A percentile compares a stretch with the other conserved stretches of the same genome.
Conservation (phyloP, 2,888 invertebrate species). For the Yponomeuta sedellus region DNA sequence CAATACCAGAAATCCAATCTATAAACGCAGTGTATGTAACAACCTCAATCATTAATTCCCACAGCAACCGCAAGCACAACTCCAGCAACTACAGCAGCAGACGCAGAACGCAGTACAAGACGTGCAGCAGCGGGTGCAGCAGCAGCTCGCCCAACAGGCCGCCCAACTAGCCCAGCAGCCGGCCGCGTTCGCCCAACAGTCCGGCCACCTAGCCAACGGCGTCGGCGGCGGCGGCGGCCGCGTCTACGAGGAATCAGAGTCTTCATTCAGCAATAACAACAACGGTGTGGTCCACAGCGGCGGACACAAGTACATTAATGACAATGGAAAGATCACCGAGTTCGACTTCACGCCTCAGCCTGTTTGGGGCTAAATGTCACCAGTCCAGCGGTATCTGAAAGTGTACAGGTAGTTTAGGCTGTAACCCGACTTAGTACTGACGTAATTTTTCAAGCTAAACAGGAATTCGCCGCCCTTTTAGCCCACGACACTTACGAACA, state of each 20-base stretch:
- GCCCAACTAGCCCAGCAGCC: not conserved
- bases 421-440: no score
- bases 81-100: slow-evolving; percentile 1
- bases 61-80: not conserved
- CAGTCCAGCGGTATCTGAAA: not conserved
- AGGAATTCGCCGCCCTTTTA: no score
- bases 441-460: no score
- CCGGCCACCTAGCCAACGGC: not conserved
- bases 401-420: no score
- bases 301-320: slow-evolving; percentile 81
- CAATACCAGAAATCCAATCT: no score
- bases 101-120: not conserved
- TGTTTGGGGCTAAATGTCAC: not conserved
- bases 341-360: slow-evolving; percentile 49
- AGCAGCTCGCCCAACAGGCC: not conserved
- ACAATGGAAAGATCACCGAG: slow-evolving; percentile 81
- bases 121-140: not conserved
- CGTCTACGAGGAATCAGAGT: slow-evolving; percentile 78
- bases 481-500: no score
- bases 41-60: not conserved
- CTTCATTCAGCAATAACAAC: slow-evolving; percentile 72
- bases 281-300: slow-evolving; percentile 78
- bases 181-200: not conserved
- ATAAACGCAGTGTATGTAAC: not conserved
- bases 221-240: slow-evolving; percentile 14